A percentile compares a stretch with the other conserved stretches of the same genome.
These are phyloP conservation scores for Himalopsyche japonica DNA, from an alignment of 2,888 invertebrate genomes.

Conservation along the genomic window DNA sequence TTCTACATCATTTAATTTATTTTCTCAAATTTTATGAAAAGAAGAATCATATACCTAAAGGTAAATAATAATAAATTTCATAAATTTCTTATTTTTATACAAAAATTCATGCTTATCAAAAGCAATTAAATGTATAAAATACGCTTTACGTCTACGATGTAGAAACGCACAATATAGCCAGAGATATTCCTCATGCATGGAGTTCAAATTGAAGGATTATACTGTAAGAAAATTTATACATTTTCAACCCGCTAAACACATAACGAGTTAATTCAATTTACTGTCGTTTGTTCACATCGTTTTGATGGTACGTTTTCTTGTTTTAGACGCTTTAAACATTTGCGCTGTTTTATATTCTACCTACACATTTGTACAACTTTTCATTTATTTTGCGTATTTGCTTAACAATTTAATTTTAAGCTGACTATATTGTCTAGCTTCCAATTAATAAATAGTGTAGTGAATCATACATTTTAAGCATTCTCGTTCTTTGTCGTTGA, in stretches of 20 bases:
- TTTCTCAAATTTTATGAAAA: too few species aligned
- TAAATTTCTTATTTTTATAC: too few species aligned
- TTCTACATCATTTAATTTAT: too few species aligned
- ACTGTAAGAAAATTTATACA: neutral
- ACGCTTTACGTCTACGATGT: neutral
- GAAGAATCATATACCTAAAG: too few species aligned
- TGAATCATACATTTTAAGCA: too few species aligned
- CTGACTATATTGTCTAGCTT: neutral
- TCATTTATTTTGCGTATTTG: neutral
- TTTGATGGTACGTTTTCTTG: neutral
- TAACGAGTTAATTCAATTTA: constrained; percentile 5
- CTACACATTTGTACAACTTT: neutral
- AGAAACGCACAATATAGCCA: neutral
- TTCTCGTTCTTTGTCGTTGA: too few species aligned
- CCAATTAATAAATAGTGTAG: too few species aligned
- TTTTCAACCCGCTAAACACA: constrained; percentile 1
- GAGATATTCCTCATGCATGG: neutral
- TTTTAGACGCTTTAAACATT: neutral
- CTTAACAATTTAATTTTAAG: neutral
- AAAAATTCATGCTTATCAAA: too few species aligned
- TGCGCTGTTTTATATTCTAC: neutral
- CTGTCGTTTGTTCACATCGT: neutral
- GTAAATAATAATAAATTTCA: too few species aligned
- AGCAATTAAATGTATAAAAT: too few species aligned
- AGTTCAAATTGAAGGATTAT: neutral